Evolutionary conservation across 1,140 invertebrate genomes (phyloP), one percentile per base, ranked within the genome.

Genomic region (Acromyrmex heyeri): DNA sequence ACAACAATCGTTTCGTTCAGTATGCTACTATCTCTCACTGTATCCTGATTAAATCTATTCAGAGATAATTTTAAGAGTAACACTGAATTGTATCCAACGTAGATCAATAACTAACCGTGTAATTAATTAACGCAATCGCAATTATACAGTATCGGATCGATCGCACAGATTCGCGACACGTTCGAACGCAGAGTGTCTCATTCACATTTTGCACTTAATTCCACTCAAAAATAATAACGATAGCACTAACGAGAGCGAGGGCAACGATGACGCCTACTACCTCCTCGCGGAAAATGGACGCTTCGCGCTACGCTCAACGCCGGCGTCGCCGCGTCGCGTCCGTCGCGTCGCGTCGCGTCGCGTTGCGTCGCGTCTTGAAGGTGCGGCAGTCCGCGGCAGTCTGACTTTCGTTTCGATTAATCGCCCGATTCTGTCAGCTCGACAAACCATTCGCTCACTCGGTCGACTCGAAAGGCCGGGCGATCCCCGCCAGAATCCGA

Each of bases 321-420:
- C 65, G 65, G 64, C 72, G 53, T 57, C 73, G 34, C 64, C 38
- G 38, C 38, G 38, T 21, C 38, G 38, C 38, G 38, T 38, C 38
- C 21, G 21, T 21, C 21, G 21, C 21, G 21, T 21, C 24, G 24
- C 24, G 55, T 59, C 81, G 44, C 85, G 24, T 24, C 24, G 24
- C 24, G 24, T 24, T 1, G 24, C 24, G 0, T 24, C 24, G 24
- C 24, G 24, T 24, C 1, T 24, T 24, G 24, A 0, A 67, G 34
- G n/a, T n/a, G 21, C 38, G 67, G 10, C 81, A 53, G 79, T 85
- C 70, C 86, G 86, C 86, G 86, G 55, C 50, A 62, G 48, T 88
- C 62, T 34, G 62, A 85, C 87, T 88, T 88, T 88, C 78, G 83
- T 87, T 88, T 88, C 78, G 83, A 90, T 89, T 72, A 89, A 90